phyloP scores from a whole-genome alignment of 2,113 vertebrate species.

The Siphamia tubifer region DNA sequence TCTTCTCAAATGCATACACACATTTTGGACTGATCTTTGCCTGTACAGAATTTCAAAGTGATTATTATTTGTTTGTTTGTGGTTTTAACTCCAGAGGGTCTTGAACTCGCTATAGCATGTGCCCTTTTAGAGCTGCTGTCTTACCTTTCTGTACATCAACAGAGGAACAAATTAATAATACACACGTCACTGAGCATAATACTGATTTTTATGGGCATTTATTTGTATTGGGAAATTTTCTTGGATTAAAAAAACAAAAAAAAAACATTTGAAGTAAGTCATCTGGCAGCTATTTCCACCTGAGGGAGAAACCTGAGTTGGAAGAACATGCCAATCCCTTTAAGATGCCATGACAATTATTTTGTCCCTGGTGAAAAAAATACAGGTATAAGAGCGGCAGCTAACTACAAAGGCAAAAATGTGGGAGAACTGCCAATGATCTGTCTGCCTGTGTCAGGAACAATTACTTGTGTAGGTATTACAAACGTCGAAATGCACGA shows the following conservation, averaged over 20 bases:
- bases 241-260: background rate
- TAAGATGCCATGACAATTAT: conserved; percentile 30
- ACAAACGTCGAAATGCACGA: background rate
- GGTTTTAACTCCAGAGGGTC: background rate
- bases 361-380: conserved; percentile 25
- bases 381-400: background rate
- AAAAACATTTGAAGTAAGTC: background rate
- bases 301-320: conserved; percentile 6
- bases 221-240: background rate
- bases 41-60: no score
- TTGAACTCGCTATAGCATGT: background rate
- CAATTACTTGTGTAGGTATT: background rate
- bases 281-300: conserved; percentile 29
- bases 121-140: background rate
- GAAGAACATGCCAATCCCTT: conserved; percentile 46
- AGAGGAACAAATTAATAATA: background rate
- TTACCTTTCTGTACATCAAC: background rate
- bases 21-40: no score
- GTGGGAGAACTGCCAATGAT: conserved; percentile 12
- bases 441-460: conserved; percentile 13
- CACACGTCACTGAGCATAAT: background rate
- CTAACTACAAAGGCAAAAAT: conserved; percentile 17
- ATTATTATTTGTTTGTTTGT: no score
- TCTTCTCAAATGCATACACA: no score
- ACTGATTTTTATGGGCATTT: background rate